Conservation (phyloP, 2,797 vertebrate species). For the Crenuchus spilurus region DNA sequence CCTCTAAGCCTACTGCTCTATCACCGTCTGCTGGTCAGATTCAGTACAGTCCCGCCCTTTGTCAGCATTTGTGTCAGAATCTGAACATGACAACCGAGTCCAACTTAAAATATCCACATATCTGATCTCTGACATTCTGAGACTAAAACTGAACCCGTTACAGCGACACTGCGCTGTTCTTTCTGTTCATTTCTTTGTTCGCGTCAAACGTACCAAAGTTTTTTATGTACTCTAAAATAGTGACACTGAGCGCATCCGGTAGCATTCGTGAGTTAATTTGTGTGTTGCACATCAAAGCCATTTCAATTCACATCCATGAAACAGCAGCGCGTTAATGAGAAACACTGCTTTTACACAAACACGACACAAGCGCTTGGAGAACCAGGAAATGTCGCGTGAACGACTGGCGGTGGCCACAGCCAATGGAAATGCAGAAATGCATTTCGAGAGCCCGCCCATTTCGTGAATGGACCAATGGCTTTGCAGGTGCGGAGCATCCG, state of each 20-base stretch:
- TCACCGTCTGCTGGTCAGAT: background rate
- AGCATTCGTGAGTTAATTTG: too few species aligned
- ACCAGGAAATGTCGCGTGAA: conserved; percentile 23
- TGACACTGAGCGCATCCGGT: too few species aligned
- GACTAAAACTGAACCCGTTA: too few species aligned
- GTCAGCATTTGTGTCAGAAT: background rate
- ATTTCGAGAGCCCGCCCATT: conserved; percentile 32
- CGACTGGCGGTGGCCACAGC: conserved; percentile 6
- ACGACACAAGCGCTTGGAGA: background rate
- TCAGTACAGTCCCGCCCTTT: background rate
- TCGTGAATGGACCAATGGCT: conserved; percentile 53
- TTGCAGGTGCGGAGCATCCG: conserved; percentile 77
- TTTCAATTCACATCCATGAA: background rate
- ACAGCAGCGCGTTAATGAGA: background rate
- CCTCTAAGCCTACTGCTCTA: background rate
- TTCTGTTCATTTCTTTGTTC: too few species aligned
- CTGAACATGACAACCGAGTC: too few species aligned
- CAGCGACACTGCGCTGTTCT: too few species aligned
- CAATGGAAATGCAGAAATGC: background rate
- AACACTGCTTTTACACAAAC: background rate
- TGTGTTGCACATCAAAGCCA: too few species aligned
- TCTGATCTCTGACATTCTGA: too few species aligned
- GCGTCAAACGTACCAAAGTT: too few species aligned
- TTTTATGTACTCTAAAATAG: too few species aligned
- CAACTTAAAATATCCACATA: too few species aligned